Percentiles rank a stretch among this genome's conserved stretches.
phyloP scores from a whole-genome alignment of 2,888 invertebrate genomes.

The Pristionchus entomophagus region DNA sequence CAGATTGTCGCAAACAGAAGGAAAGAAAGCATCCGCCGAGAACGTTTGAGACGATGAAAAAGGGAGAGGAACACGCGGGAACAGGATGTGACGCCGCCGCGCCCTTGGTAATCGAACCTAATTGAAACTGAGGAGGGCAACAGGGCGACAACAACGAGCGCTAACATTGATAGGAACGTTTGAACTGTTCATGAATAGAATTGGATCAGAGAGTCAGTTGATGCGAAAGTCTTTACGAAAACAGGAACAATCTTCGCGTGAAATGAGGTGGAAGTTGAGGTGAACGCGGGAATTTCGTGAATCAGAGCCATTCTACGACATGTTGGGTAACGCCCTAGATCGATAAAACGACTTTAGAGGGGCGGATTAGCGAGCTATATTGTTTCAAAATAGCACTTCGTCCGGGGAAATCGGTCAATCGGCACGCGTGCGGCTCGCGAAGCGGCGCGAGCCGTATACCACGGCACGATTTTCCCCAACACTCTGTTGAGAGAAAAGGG shows the following conservation, averaged over 20 bases:
- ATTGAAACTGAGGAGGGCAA: neutral
- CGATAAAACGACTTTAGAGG: neutral
- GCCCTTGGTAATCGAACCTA: neutral
- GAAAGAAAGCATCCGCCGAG: neutral
- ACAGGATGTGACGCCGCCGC: neutral
- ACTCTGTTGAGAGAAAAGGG: no score
- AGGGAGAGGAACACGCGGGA: neutral
- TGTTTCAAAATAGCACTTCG: conserved; percentile 5
- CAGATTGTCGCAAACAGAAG: neutral
- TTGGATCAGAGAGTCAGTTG: neutral
- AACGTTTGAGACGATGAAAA: neutral
- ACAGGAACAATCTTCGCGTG: neutral
- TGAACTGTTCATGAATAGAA: neutral
- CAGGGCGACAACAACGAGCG: neutral
- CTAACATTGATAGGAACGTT: neutral
- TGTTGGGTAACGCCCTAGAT: neutral
- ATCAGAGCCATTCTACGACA: neutral
- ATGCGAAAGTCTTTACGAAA: neutral
- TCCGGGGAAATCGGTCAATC: conserved; percentile 1
- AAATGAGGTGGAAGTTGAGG: neutral
- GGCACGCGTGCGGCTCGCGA: no score
- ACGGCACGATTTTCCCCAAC: no score
- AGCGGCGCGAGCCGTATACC: no score
- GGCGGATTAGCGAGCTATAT: neutral
- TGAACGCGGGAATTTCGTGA: neutral